phyloP scores from a whole-genome alignment of 2,797 vertebrate species.

The Acanthis flammea region DNA sequence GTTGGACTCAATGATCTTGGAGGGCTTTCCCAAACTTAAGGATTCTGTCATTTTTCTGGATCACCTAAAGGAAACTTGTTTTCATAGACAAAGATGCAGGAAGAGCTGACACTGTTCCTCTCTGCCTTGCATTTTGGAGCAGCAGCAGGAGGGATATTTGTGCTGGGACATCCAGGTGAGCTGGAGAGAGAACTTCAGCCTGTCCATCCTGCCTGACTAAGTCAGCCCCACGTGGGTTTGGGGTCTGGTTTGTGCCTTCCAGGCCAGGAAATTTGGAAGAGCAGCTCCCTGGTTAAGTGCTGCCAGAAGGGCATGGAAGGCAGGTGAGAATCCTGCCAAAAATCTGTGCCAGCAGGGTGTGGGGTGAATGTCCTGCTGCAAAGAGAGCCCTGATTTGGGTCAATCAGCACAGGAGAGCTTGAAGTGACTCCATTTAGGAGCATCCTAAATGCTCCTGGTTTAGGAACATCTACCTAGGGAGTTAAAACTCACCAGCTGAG shows the following conservation, averaged over 20 bases:
- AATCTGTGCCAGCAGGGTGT: background rate
- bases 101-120: fast-evolving
- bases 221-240: background rate
- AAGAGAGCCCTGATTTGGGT: background rate
- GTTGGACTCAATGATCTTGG: background rate
- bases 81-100: background rate
- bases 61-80: background rate
- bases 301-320: background rate
- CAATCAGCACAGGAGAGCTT: background rate
- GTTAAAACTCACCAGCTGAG: background rate
- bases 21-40: background rate
- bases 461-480: background rate
- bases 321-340: background rate
- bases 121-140: background rate
- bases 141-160: background rate
- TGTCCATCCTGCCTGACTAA: background rate
- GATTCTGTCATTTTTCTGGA: background rate
- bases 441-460: background rate
- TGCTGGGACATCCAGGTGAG: background rate
- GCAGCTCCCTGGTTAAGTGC: background rate
- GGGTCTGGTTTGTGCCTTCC: background rate
- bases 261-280: background rate
- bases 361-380: background rate
- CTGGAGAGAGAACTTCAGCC: background rate
- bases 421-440: background rate